phyloP scores from a whole-genome alignment of 2,113 vertebrate genomes.

The Bubalus kerabau region DNA sequence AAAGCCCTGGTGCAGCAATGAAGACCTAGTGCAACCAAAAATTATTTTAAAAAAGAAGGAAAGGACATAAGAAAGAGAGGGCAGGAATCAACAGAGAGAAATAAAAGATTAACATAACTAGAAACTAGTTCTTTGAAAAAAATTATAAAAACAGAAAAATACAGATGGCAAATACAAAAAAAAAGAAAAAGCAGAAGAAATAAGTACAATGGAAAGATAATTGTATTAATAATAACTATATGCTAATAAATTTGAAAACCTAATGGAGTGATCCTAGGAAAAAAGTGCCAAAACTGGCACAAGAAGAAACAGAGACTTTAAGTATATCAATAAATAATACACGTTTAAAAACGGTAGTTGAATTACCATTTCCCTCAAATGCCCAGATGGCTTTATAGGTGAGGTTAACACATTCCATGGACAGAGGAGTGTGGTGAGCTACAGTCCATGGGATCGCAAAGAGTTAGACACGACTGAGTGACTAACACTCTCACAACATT shows the following conservation, averaged over 20 bases:
- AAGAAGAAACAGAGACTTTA: neutral
- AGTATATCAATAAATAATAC: neutral
- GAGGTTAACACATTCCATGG: neutral
- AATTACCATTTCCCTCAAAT: neutral
- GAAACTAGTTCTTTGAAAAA: neutral
- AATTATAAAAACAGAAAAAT: neutral
- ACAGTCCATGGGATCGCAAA: neutral
- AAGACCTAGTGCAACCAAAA: neutral
- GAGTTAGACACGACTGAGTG: neutral
- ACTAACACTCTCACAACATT: neutral
- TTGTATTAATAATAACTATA: neutral
- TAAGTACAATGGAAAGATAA: neutral
- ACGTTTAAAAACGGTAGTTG: neutral
- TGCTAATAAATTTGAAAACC: neutral
- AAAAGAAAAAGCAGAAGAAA: neutral
- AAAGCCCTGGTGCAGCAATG: neutral
- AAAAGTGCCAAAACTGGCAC: neutral
- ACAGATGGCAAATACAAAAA: neutral
- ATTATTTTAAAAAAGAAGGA: neutral
- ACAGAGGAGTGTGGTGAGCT: neutral
- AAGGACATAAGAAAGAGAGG: neutral
- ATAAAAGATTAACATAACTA: neutral
- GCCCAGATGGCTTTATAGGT: neutral
- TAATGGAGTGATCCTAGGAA: neutral
- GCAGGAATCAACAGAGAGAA: neutral